Base-by-base conservation (phyloP, 2,888 invertebrate species). In the Criorhina ranunculi region DNA sequence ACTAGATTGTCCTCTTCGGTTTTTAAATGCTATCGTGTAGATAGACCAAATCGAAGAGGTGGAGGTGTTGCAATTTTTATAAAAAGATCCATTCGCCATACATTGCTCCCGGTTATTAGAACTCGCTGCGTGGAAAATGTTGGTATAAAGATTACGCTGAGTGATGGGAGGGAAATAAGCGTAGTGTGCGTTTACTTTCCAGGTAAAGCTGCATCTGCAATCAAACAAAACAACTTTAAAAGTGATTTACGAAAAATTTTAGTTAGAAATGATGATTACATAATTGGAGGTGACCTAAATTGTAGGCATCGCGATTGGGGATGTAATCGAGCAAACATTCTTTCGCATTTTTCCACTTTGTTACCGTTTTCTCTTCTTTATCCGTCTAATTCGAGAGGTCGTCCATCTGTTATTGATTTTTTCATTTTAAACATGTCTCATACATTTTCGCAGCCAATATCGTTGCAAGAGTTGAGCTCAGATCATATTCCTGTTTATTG, bases 21-120 rank as follows among this genome's bases (percentile, higher is more conserved):
- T 51, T 77, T 33, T 24, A 77, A 69, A 53, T 77, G 77, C 37
- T 69, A 60, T 69, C 67, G 69, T 2, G 5, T 53, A 7, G 51
- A 69, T 35, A 69, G 60, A 55, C 51, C 5, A 1, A 19, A 57
- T 49, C 49, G 49, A 31, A 66, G 62, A 77, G 24, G 24, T 3
- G 24, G 24, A 24, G 24, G 24, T 1, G 24, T 24, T 4, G 24
- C 24, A 4, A 24, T 77, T 35, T 24, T 77, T 5, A 67, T 77
- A n/a, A 37, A 15, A 9, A 62, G 46, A 44, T 69, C 69, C 40
- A 69, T 62, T 35, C 60, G 44, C n/a, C 60, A 69, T 60, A 0
- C 2, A 6, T 31, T 77, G 5, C 12, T 75, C 11, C 35, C 35
- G n/a, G 11, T n/a, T 49, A 33, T 57, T 2, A 8, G 15, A 6